Evolutionary conservation across 2,888 invertebrate genomes (phyloP), one percentile per base, ranked within the genome.

Genomic region (Cacoxenus indagator): DNA sequence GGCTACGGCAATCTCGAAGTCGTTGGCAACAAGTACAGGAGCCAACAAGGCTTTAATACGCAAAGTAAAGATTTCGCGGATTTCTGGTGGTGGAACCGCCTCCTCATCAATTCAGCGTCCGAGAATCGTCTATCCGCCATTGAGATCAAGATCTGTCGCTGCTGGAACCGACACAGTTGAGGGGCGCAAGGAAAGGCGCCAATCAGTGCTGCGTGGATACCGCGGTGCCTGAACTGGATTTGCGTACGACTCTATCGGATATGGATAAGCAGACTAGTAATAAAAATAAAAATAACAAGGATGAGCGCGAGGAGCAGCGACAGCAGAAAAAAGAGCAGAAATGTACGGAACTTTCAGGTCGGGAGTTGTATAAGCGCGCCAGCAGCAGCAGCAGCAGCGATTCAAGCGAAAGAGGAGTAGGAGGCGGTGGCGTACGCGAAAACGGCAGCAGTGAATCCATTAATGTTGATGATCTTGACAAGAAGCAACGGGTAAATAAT

Each of bases 31-130:
- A 73, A 68, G 48, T 37, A 37, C 5, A 8, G 37, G 37, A 8
- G 14, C 8, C 1, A 37, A 37, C 8, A 78, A 78, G 70, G 78
- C 74, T 48, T 48, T 71, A 4, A 70, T 73, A 31, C 57, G 66
- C 3, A 72, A 14, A 14, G 59, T 22, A 51, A 54, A 1, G 17
- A 59, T 2, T 72, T 51, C 65, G 72, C 57, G n/a, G 51, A 68
- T 11, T 29, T 69, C 8, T 29, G 59, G 59, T 17, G 14, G 29
- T 26, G 29, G n/a, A 11, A 27, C 59, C 29, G 8, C 4, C 55
- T 26, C 22, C 51, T 5, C 6, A 51, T 14, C 9, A 55, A 55
- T 22, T 67, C 14, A 6, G 45, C 14, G 31, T 31, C 46, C 37
- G 14, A 37, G 37, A 37, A 37, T 37, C 37, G 37, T 37, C 1